Base-by-base conservation (phyloP, 2,888 invertebrate genomes). In the Conomelus anceps region DNA sequence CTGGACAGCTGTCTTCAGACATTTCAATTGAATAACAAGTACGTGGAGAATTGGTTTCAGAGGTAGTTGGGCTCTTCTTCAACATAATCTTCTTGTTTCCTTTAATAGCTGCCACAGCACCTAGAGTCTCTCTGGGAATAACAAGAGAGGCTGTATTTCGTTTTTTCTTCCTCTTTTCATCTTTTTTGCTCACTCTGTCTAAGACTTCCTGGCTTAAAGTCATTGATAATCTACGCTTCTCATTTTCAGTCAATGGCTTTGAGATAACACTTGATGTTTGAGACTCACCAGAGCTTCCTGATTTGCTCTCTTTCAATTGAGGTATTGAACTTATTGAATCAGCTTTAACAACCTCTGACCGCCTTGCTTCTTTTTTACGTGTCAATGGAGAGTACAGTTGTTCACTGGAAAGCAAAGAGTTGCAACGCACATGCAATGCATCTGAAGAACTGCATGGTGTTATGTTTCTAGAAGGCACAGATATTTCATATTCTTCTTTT, bases 121-220 rank as follows among this genome's bases (percentile, higher is more conserved):
- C 95, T 90, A 95, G 93, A 0, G 96, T 95, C 93, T 96, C 96
- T 84, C 92, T 91, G 0, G 92, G 92, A 63, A 92, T 92, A 0
- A 93, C 91, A 41, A 92, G 88, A 0, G 92, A 91, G 0, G 92
- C 91, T 0, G 92, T 91, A 23, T 90, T 89, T 90, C 91, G 92
- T 88, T 92, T 95, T 93, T 91, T 91, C 90, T 90, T 90, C 91
- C 91, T 93, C 91, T 93, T 91, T 41, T 91, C 94, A 94, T 91
- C 94, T 93, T 91, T 94, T 23, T 91, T 94, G 84, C 93, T 94
- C 20, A 96, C 94, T 92, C 95, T 95, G 91, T 95, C 95, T 91
- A 96, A 93, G 24, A 96, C 94, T 93, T 97, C 97, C 92, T 95
- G 95, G 91, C 97, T 96, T 6, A 97, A 93, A 1, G 95, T 95